A percentile compares a stretch with the other conserved stretches of the same genome.
phyloP scores from a whole-genome alignment of 2,888 invertebrate species.

The Dicyrtomina minuta region DNA sequence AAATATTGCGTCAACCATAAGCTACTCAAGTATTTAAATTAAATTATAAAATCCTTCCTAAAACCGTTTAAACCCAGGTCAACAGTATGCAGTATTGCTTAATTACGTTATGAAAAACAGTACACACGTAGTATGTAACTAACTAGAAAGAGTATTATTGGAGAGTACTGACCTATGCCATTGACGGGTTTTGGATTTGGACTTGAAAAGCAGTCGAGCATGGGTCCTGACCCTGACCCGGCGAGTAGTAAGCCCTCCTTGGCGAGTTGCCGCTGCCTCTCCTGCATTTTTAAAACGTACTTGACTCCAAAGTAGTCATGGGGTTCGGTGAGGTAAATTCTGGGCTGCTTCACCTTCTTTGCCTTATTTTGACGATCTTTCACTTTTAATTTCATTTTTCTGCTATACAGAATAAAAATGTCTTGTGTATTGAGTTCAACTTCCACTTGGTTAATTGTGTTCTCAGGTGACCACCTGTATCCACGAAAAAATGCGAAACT shows the following conservation, averaged over 20 bases:
- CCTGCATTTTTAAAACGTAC: constrained; percentile 18
- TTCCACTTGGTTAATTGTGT: too few species aligned
- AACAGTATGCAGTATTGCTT: too few species aligned
- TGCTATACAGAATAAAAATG: background rate
- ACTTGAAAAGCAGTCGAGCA: background rate
- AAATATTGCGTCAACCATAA: too few species aligned
- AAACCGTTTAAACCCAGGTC: too few species aligned
- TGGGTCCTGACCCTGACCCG: background rate
- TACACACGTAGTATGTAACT: too few species aligned
- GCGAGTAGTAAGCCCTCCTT: constrained; percentile 13
- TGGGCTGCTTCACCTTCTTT: constrained; percentile 6
- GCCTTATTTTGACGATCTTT: background rate
- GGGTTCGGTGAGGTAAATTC: constrained; percentile 25
- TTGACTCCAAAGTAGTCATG: constrained; percentile 25
- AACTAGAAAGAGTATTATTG: background rate
- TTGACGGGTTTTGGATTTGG: background rate
- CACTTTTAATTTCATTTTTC: background rate
- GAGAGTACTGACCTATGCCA: constrained; percentile 18
- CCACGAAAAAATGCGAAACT: too few species aligned
- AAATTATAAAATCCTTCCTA: too few species aligned
- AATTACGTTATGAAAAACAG: too few species aligned
- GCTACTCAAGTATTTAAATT: too few species aligned
- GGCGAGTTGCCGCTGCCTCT: constrained; percentile 16
- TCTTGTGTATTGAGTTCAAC: background rate
- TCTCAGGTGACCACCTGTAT: too few species aligned